phyloP scores from a whole-genome alignment of 2,797 vertebrate genomes.

The Acanthurus tractus region DNA sequence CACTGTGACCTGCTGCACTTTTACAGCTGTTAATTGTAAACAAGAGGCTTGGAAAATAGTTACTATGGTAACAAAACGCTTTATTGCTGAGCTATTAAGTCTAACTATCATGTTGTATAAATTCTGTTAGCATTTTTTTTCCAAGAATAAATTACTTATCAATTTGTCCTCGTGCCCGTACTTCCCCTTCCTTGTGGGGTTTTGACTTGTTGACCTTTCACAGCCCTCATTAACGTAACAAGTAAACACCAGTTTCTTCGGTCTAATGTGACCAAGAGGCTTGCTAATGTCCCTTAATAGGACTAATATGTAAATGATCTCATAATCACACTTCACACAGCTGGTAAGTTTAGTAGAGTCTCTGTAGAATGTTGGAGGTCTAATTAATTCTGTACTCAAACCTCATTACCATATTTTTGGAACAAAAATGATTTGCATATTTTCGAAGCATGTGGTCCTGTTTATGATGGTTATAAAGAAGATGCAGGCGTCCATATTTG shows the following conservation, averaged over 20 bases:
- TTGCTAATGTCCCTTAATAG: conserved; percentile 64
- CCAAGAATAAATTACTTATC: conserved; percentile 34
- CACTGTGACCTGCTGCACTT: not conserved
- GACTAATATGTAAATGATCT: conserved; percentile 69
- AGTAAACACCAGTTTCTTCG: conserved; percentile 52
- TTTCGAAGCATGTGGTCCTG: conserved; percentile 56
- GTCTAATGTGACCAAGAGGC: conserved; percentile 45
- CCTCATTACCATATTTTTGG: conserved; percentile 70
- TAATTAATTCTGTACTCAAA: conserved; percentile 68
- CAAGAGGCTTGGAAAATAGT: conserved; percentile 11
- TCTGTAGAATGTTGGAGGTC: conserved; percentile 55
- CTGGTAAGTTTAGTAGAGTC: conserved; percentile 62
- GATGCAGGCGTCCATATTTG: conserved; percentile 44
- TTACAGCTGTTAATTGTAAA: conserved; percentile 7
- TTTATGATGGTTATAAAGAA: conserved; percentile 50
- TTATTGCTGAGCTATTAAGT: conserved; percentile 18
- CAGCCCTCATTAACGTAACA: conserved; percentile 49
- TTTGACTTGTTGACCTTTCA: conserved; percentile 57
- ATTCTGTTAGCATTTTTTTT: not conserved
- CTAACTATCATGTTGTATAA: conserved; percentile 16
- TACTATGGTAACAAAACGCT: conserved; percentile 18
- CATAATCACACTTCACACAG: conserved; percentile 66
- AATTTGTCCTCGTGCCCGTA: conserved; percentile 24
- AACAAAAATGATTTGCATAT: conserved; percentile 64
- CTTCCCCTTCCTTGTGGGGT: conserved; percentile 11